Base-by-base conservation (phyloP, 2,888 invertebrate genomes). In the Drosophila subquinaria region DNA sequence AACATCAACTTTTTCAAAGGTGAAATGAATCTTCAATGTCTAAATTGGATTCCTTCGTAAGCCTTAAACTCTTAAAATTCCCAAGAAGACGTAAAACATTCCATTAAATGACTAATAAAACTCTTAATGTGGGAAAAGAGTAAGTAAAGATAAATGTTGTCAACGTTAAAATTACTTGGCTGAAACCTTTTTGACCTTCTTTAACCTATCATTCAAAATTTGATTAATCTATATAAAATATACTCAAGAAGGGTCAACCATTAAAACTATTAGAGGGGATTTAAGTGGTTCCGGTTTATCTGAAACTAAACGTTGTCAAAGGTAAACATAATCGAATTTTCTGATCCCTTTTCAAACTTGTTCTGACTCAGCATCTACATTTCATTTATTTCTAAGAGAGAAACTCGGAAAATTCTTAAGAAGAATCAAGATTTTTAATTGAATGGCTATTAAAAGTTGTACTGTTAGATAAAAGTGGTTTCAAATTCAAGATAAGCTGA, bases 61-160 rank as follows among this genome's bases (percentile, higher is more conserved):
- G 4, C 17, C 10, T 42, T 9, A 17, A 10, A 17, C 15, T 2
- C 17, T 36, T 23, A 2, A 38, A 23, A 52, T 38, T 52, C 38
- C 27, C 9, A 9, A 20, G 15, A 51, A 51, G 27, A n/a, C 51
- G 1, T 51, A n/a, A 51, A 51, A 20, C 50, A 20, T 35, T 36
- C n/a, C 51, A 51, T 36, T 51, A 51, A 51, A n/a, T 36, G 20
- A n/a, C 51, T 51, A 35, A 36, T 51, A 36, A 51, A 51, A 36
- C 13, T 36, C 51, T 36, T 36, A 51, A 51, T 20, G 36, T 13
- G 51, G 35, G 2, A 20, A 20, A 13, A 4, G 35, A 13, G 36
- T 33, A 11, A 35, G 35, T 51, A 4, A 36, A 51, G 13, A 20
- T 36, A 51, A 36, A 36, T 51, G 35, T 36, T 35, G 35, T 13